Evolutionary conservation across 2,113 vertebrate genomes (phyloP).

Genomic region (Isichthys henryi): DNA sequence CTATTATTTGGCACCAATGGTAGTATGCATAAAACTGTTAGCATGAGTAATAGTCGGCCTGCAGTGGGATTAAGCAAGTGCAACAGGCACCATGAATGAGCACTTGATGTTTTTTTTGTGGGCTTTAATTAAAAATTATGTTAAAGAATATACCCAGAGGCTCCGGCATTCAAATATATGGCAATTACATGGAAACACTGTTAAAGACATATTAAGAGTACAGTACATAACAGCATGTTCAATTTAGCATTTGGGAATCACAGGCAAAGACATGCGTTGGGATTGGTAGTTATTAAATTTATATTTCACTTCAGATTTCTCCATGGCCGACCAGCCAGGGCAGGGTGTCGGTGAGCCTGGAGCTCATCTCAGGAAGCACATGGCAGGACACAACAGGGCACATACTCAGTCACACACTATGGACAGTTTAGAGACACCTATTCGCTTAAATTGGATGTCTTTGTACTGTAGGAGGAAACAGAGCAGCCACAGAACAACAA

Average conservation of each 20-base stretch:
- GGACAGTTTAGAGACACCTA: neutral
- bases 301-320: neutral
- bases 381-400: neutral
- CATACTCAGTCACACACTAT: neutral
- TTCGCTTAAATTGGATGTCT: neutral
- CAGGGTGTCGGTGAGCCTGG: neutral
- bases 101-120: neutral
- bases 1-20: neutral
- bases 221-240: neutral
- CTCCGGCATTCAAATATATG: neutral
- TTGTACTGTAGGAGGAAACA: neutral
- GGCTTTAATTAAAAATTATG: neutral
- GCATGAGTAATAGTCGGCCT: neutral
- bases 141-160: neutral
- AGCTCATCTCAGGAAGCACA: neutral
- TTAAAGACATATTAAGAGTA: neutral
- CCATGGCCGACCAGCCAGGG: neutral
- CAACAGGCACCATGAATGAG: neutral
- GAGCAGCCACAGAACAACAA: neutral
- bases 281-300: neutral
- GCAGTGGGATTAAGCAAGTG: neutral
- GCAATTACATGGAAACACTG: neutral
- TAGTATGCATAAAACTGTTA: neutral
- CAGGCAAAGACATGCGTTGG: neutral
- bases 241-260: neutral